A percentile compares a stretch with the other conserved stretches of the same genome.
These are phyloP conservation scores for Heliconius congener DNA, from an alignment of 1,140 invertebrate genomes.

Conservation along the genomic window DNA sequence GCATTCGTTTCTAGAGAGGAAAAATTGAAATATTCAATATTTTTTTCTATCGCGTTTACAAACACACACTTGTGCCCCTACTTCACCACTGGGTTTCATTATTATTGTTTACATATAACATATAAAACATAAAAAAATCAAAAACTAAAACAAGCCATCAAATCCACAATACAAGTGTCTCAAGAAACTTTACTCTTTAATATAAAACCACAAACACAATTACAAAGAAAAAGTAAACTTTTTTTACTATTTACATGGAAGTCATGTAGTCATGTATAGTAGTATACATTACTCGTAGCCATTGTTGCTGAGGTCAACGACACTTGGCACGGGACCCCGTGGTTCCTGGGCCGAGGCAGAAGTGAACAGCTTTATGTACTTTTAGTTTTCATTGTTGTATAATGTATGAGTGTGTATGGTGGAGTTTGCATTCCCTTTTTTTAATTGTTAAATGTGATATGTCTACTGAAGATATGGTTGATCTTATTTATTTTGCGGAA, in stretches of 20 bases:
- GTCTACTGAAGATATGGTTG: not conserved
- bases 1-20: too few species aligned
- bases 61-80: too few species aligned
- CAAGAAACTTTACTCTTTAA: not conserved
- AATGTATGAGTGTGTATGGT: not conserved
- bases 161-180: too few species aligned
- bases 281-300: slow-evolving; percentile 26
- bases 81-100: too few species aligned
- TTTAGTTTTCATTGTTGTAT: slow-evolving; percentile 25
- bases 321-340: slow-evolving; percentile 37
- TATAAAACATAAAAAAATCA: too few species aligned
- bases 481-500: too few species aligned
- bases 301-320: slow-evolving; percentile 34
- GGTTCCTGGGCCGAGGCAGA: slow-evolving; percentile 18
- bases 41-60: too few species aligned
- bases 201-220: not conserved
- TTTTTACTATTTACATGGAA: slow-evolving; percentile 21
- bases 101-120: too few species aligned
- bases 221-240: not conserved
- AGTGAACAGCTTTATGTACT: slow-evolving; percentile 36
- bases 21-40: too few species aligned
- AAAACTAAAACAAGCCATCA: too few species aligned
- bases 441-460: not conserved
- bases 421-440: not conserved
- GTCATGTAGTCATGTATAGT: slow-evolving; percentile 12